Conservation (phyloP, 2,888 invertebrate genomes). For the Amphipoea lucens region DNA sequence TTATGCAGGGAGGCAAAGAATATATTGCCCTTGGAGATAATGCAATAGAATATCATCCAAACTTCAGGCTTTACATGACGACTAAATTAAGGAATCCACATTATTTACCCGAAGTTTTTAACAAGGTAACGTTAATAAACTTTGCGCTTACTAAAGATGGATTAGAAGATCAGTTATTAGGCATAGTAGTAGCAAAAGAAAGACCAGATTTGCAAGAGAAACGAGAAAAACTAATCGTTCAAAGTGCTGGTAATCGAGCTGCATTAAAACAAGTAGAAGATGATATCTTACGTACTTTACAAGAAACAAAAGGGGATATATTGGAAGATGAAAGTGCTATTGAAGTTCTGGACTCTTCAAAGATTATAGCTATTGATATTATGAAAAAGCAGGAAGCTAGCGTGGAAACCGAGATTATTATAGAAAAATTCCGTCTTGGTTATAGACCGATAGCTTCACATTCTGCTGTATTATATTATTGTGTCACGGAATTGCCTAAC, state of each 20-base stretch:
- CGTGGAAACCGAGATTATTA: conserved; percentile 93
- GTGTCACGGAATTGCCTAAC: conserved; percentile 95
- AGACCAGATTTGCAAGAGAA: conserved; percentile 95
- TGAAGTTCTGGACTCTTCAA: conserved; percentile 96
- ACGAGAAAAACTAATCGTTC: conserved; percentile 94
- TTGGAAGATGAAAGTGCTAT: conserved; percentile 97
- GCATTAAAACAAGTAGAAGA: conserved; percentile 96
- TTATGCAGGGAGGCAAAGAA: conserved; percentile 93
- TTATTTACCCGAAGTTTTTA: conserved; percentile 95
- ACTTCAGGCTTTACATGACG: conserved; percentile 95
- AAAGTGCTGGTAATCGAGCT: conserved; percentile 94
- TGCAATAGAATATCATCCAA: conserved; percentile 93
- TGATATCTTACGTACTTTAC: conserved; percentile 95
- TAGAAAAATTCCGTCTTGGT: conserved; percentile 93
- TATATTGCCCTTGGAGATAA: conserved; percentile 95
- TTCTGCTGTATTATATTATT: conserved; percentile 95
- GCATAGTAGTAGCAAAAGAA: conserved; percentile 96
- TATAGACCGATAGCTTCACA: conserved; percentile 95
- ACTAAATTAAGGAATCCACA: conserved; percentile 96
- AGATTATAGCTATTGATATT: conserved; percentile 95
- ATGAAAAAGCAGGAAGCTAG: conserved; percentile 95
- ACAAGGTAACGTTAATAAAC: conserved; percentile 95
- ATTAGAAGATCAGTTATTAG: conserved; percentile 95
- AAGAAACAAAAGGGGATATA: conserved; percentile 96
- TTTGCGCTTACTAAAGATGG: conserved; percentile 96